Percentiles rank a stretch among this genome's conserved stretches.
phyloP scores from a whole-genome alignment of 2,797 vertebrate species.

The Cirrhinus mrigala region DNA sequence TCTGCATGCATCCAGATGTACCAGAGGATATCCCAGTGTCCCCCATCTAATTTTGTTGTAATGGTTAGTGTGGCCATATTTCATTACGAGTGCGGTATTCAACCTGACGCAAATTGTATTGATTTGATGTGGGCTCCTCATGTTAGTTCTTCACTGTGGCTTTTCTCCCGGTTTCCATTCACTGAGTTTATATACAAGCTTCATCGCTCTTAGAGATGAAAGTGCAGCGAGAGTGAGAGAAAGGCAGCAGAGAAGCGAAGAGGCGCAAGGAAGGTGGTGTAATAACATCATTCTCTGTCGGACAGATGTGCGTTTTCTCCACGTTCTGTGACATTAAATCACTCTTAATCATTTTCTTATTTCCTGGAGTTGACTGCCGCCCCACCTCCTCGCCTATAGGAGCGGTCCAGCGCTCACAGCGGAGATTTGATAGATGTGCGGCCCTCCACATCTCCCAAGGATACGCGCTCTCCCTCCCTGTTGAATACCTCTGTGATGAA shows the following conservation, averaged over 20 bases:
- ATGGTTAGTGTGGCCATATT: constrained; percentile 29
- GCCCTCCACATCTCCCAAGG: neutral
- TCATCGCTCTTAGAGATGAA: constrained; percentile 43
- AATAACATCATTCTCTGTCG: constrained; percentile 67
- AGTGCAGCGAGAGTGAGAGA: constrained; percentile 17
- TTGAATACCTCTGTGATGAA: constrained; percentile 43
- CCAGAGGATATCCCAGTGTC: constrained; percentile 37
- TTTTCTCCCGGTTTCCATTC: constrained; percentile 37
- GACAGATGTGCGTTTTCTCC: constrained; percentile 71
- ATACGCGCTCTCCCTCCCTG: neutral
- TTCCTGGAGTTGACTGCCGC: constrained; percentile 73
- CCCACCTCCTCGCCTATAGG: constrained; percentile 57
- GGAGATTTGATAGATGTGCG: constrained; percentile 68
- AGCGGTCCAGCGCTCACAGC: constrained; percentile 47
- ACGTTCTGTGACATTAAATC: constrained; percentile 71
- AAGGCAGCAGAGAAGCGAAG: constrained; percentile 7
- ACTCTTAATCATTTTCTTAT: constrained; percentile 80
- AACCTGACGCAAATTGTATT: constrained; percentile 36
- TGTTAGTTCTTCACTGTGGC: constrained; percentile 34
- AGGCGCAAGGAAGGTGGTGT: constrained; percentile 44
- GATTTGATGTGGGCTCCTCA: constrained; percentile 30
- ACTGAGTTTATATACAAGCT: constrained; percentile 36
- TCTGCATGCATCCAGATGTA: constrained; percentile 39
- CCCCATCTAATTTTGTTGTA: constrained; percentile 39
- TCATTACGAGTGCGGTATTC: constrained; percentile 23